Evolutionary conservation across 2,797 vertebrate genomes (phyloP), one percentile per base, ranked within the genome.

Genomic region (Cuculus canorus): DNA sequence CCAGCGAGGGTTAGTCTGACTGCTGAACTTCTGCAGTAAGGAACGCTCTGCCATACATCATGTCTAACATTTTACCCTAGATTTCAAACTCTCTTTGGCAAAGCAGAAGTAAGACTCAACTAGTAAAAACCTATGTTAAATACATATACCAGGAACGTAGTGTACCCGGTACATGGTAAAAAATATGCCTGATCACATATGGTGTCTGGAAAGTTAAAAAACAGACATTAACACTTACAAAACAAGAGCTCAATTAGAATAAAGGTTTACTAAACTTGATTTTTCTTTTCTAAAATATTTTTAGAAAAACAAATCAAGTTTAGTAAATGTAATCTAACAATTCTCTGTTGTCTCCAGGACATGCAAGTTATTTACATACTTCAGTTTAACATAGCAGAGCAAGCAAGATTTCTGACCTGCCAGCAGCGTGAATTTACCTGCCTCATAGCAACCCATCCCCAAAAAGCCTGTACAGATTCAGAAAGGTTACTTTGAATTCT

Each of bases 141-240:
- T 48, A 65, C 52, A 25, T 41, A 66, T 27, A 79, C 52, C 52
- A 59, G 47, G 75, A 92, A 75, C 68, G 37, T 53, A 70, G 73
- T 30, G 82, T 85, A 79, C 68, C 1, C 15, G 15, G 32, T 88
- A 84, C 11, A 8, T 13, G 43, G 79, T 79, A 83, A 91, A 91
- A 92, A 92, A 83, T 53, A 94, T 9, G 30, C 45, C 48, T 78
- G 79, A 56, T 77, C 48, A 45, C 78, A 84, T 88, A 84, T 13
- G 68, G 90, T 72, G 77, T 78, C 93, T 94, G 93, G 78, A 88
- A 95, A 95, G 59, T 91, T 83, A 95, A 92, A 90, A 78, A 60
- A 4, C 61, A 92, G 69, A 60, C 64, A 57, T 27, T 77, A 80
- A 45, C 54, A 76, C 73, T 86, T 81, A 57, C 13, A 83, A 86